A percentile compares a stretch with the other conserved stretches of the same genome.
Conservation (phyloP, 2,113 vertebrate species). For the Eptatretus burgeri region DNA sequence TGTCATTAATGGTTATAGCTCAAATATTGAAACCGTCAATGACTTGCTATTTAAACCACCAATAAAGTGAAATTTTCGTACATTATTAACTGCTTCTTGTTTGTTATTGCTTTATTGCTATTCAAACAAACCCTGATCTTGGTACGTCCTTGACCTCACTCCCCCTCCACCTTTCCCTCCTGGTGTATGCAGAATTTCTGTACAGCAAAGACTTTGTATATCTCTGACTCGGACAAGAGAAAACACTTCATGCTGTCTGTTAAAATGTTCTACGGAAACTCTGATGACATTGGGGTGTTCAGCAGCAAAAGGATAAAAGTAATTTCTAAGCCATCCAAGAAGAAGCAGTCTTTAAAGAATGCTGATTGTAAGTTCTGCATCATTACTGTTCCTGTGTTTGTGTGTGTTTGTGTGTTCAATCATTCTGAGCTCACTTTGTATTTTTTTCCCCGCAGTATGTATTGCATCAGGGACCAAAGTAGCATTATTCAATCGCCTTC, state of each 20-base stretch:
- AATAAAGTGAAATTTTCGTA: no score
- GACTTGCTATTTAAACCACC: no score
- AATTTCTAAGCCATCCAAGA: conserved; percentile 98
- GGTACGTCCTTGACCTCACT: neutral
- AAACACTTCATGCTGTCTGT: conserved; percentile 99
- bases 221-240: conserved; percentile 98
- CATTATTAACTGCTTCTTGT: neutral
- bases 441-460: conserved; percentile 38
- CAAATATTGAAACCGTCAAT: no score
- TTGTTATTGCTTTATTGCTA: neutral
- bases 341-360: conserved; percentile 97
- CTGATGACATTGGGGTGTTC: conserved; percentile 90
- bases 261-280: conserved; percentile 99
- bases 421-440: neutral
- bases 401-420: neutral
- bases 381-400: conserved; percentile 6
- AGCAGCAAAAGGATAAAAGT: conserved; percentile 98
- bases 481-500: conserved; percentile 88
- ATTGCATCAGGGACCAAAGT: conserved; percentile 98
- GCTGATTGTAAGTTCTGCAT: conserved; percentile 52
- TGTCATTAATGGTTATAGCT: no score
- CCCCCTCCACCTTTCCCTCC: conserved; percentile 6
- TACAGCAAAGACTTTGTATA: conserved; percentile 99
- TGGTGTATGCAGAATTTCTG: conserved; percentile 62
- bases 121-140: conserved; percentile 1